A percentile compares a stretch with the other conserved stretches of the same genome.
Evolutionary conservation across 2,888 invertebrate genomes (phyloP).

Genomic region (Latheticus oryzae): DNA sequence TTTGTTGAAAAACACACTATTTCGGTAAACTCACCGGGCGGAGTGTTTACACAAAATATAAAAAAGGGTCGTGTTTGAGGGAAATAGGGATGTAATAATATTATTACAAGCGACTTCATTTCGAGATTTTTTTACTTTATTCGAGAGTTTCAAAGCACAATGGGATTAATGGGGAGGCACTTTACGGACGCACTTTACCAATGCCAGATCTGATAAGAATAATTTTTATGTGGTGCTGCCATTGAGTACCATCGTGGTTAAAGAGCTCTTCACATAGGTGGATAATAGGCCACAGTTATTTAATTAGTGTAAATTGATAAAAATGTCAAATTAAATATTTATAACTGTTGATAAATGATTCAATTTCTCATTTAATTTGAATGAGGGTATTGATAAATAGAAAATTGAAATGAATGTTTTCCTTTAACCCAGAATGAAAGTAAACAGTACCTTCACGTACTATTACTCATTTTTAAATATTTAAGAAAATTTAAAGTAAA

Average conservation of each 20-base stretch:
- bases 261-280: slow-evolving; percentile 16
- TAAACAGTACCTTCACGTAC: too few species aligned
- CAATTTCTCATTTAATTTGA: too few species aligned
- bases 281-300: background rate
- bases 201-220: slow-evolving; percentile 31
- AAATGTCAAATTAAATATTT: too few species aligned
- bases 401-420: too few species aligned
- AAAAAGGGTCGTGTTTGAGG: slow-evolving; percentile 55
- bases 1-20: slow-evolving; percentile 61
- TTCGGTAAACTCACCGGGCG: slow-evolving; percentile 61
- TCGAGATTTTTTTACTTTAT: slow-evolving; percentile 36
- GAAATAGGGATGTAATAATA: slow-evolving; percentile 53
- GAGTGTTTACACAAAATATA: slow-evolving; percentile 63
- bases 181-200: slow-evolving; percentile 9
- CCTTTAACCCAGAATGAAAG: too few species aligned
- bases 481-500: too few species aligned
- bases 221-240: slow-evolving; percentile 33
- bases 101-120: slow-evolving; percentile 55
- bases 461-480: too few species aligned
- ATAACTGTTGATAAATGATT: too few species aligned
- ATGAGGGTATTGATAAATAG: too few species aligned
- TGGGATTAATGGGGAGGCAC: slow-evolving; percentile 25
- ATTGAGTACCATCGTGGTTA: slow-evolving; percentile 10
- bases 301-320: background rate
- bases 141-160: slow-evolving; percentile 19